Percentiles rank a stretch among this genome's conserved stretches.
Evolutionary conservation across 2,888 invertebrate species (phyloP).

Genomic region (Ditula angustiorana): DNA sequence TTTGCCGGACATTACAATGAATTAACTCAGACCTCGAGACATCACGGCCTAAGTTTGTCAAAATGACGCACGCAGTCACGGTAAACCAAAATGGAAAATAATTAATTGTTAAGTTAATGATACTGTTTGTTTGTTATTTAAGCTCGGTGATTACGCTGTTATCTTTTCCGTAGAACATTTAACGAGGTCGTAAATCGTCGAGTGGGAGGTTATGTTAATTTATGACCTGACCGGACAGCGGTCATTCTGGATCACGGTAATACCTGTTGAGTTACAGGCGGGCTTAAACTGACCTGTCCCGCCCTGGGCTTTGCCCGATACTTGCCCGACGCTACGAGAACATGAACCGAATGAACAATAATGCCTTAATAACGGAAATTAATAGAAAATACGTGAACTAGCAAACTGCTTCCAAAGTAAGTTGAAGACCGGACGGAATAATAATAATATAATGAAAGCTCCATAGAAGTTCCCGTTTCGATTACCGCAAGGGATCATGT

Average conservation of each 20-base stretch:
- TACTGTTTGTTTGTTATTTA: not conserved
- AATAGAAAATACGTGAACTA: too few relatives aligned
- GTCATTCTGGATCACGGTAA: slow-evolving; percentile 75
- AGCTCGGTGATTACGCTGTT: slow-evolving; percentile 44
- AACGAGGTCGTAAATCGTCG: slow-evolving; percentile 61
- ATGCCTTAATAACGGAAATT: not conserved
- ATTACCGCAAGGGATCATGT: too few relatives aligned
- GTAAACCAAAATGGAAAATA: too few relatives aligned
- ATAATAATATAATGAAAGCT: too few relatives aligned
- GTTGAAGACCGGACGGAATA: too few relatives aligned
- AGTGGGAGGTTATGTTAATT: slow-evolving; percentile 64
- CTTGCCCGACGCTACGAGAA: not conserved
- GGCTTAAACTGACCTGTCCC: slow-evolving; percentile 60
- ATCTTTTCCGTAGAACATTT: slow-evolving; percentile 44
- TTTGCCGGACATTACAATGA: too few relatives aligned
- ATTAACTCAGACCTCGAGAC: too few relatives aligned
- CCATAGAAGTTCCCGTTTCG: too few relatives aligned
- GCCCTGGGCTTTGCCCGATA: slow-evolving; percentile 49
- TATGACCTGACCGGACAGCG: slow-evolving; percentile 64
- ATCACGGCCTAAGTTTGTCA: too few relatives aligned
- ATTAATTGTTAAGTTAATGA: not conserved
- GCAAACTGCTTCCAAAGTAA: too few relatives aligned
- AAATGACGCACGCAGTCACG: too few relatives aligned
- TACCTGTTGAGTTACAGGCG: slow-evolving; percentile 82
- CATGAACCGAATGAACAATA: not conserved